Percentiles rank a stretch among this genome's conserved stretches.
phyloP scores from a whole-genome alignment of 2,888 invertebrate species.

The Tethea ocularis region DNA sequence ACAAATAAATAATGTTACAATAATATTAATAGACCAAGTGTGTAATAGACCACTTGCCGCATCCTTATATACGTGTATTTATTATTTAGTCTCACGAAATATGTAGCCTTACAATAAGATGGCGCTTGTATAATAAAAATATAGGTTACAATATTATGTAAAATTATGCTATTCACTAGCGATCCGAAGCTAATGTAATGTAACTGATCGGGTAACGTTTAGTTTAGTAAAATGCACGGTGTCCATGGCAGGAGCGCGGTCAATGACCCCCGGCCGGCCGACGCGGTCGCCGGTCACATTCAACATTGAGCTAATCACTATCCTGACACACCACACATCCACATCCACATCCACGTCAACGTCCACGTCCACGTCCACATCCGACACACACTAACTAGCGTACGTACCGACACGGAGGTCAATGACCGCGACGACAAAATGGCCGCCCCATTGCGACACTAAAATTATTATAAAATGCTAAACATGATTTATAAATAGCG shows the following conservation, averaged over 20 bases:
- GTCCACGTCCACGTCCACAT: neutral
- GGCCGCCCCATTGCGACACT: constrained; percentile 45
- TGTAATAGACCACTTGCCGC: neutral
- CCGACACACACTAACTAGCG: neutral
- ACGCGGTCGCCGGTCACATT: too few species aligned
- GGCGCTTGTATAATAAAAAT: constrained; percentile 59
- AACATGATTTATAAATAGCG: constrained; percentile 67
- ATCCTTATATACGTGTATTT: constrained; percentile 2
- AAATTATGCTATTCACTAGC: constrained; percentile 74
- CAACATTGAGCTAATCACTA: too few species aligned
- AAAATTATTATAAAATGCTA: constrained; percentile 64
- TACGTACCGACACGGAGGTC: constrained; percentile 26
- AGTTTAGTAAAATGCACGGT: constrained; percentile 60
- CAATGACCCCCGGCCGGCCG: constrained; percentile 27
- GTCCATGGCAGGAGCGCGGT: constrained; percentile 44
- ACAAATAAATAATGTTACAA: neutral
- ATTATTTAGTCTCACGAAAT: constrained; percentile 16
- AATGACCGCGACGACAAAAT: constrained; percentile 50
- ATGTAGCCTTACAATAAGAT: constrained; percentile 51
- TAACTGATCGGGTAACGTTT: constrained; percentile 73
- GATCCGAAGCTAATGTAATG: constrained; percentile 72
- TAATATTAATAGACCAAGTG: neutral
- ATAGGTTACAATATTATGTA: constrained; percentile 51
- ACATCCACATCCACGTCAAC: too few species aligned
- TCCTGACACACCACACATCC: neutral